These are phyloP conservation scores for Chrysina gloriosa DNA, from an alignment of 2,888 invertebrate genomes.

Conservation along the genomic window DNA sequence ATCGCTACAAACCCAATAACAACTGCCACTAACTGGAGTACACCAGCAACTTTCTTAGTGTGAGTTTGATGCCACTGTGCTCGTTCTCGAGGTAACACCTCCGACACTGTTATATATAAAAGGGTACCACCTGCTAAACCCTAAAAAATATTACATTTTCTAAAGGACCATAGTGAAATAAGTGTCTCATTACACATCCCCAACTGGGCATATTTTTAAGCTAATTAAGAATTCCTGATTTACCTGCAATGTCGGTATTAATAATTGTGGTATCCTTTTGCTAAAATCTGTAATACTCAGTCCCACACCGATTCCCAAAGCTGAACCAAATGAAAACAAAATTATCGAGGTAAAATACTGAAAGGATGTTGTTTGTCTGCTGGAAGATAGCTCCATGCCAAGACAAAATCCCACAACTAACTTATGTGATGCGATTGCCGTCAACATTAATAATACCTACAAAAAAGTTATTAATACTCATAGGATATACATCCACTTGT, in stretches of 20 bases:
- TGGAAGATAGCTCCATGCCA: constrained; percentile 75
- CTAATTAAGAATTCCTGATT: no score
- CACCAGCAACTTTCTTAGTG: constrained; percentile 69
- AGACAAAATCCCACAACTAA: constrained; percentile 85
- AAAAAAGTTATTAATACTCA: constrained; percentile 49
- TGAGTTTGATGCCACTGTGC: constrained; percentile 76
- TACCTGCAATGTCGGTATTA: constrained; percentile 75
- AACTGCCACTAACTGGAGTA: constrained; percentile 73
- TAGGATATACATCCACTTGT: no score
- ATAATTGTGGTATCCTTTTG: constrained; percentile 64
- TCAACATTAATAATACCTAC: constrained; percentile 75
- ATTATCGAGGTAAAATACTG: constrained; percentile 71
- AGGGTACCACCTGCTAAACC: constrained; percentile 81
- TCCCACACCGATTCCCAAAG: constrained; percentile 75
- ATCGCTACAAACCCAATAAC: constrained; percentile 72
- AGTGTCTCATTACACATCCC: no score
- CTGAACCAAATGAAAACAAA: constrained; percentile 77
- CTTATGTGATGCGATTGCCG: constrained; percentile 83
- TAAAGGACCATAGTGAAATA: no score
- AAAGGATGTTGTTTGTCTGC: constrained; percentile 57
- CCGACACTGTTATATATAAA: constrained; percentile 81
- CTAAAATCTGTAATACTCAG: constrained; percentile 71
- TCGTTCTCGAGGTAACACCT: constrained; percentile 81
- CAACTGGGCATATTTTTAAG: no score
- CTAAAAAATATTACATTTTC: constrained; percentile 62